Conservation (phyloP, 2,888 invertebrate genomes). For the Drosophila sordidula region DNA sequence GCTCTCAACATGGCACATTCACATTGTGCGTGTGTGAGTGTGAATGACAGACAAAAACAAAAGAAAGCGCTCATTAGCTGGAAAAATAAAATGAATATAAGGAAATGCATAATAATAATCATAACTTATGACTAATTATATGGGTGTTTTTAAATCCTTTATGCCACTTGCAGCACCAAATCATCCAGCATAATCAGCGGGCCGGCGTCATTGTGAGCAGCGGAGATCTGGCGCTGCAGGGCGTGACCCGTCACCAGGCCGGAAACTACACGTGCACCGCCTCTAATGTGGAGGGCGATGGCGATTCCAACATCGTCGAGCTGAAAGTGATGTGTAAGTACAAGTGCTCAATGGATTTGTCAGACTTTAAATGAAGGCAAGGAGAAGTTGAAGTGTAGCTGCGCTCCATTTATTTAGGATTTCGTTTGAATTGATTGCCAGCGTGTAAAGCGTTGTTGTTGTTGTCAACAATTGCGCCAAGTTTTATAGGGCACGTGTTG, state of each 20-base stretch:
- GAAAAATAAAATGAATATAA: not conserved
- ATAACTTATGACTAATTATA: slow-evolving; percentile 22
- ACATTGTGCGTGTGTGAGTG: slow-evolving; percentile 3
- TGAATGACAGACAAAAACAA: slow-evolving; percentile 19
- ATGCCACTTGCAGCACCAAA: slow-evolving; percentile 88
- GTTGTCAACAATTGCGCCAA: slow-evolving; percentile 25
- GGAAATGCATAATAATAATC: not conserved
- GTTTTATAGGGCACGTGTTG: slow-evolving; percentile 57
- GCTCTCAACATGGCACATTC: not conserved
- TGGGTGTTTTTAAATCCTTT: slow-evolving; percentile 4
- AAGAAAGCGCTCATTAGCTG: slow-evolving; percentile 28
- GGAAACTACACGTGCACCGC: slow-evolving; percentile 96
- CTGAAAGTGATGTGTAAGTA: slow-evolving; percentile 96
- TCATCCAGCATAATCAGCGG: slow-evolving; percentile 93
- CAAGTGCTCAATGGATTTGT: slow-evolving; percentile 9
- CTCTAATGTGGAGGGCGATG: slow-evolving; percentile 96
- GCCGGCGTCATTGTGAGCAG: slow-evolving; percentile 95
- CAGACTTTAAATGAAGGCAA: slow-evolving; percentile 22
- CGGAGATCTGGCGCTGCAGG: slow-evolving; percentile 92
- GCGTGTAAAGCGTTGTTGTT: slow-evolving; percentile 31
- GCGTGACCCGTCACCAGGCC: slow-evolving; percentile 91
- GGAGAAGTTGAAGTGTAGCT: slow-evolving; percentile 1
- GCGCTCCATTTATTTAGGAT: slow-evolving; percentile 34
- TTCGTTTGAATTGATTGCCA: slow-evolving; percentile 48
- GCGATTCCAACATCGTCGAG: slow-evolving; percentile 91